These are phyloP conservation scores for Pristionchus japonicus DNA, from an alignment of 2,888 invertebrate genomes.

Conservation along the genomic window DNA sequence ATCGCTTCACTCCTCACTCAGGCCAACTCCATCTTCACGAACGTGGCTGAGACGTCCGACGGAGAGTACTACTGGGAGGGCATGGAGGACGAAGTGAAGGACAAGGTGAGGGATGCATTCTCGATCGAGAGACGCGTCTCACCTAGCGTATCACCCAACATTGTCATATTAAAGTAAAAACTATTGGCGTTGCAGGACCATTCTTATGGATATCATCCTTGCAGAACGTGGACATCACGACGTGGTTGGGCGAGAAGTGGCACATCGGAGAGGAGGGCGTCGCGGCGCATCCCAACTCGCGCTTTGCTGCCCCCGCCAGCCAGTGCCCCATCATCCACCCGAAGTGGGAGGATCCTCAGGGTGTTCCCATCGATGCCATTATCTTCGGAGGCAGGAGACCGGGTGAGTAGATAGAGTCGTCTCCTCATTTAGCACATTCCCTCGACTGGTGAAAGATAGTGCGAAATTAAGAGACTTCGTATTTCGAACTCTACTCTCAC, in stretches of 20 bases:
- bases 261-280: slow-evolving; percentile 74
- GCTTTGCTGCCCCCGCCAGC: slow-evolving; percentile 93
- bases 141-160: too few relatives aligned
- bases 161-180: too few relatives aligned
- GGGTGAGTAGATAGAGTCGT: too few relatives aligned
- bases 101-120: too few relatives aligned
- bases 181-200: background rate
- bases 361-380: slow-evolving; percentile 94
- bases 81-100: slow-evolving; percentile 83
- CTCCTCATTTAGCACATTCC: too few relatives aligned
- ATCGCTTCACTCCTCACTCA: too few relatives aligned
- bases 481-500: too few relatives aligned
- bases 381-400: slow-evolving; percentile 94
- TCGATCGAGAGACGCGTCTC: too few relatives aligned
- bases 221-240: slow-evolving; percentile 49
- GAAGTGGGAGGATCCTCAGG: slow-evolving; percentile 84
- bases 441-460: too few relatives aligned
- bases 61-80: slow-evolving; percentile 99
- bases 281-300: slow-evolving; percentile 95
- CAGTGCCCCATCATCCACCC: slow-evolving; percentile 94
- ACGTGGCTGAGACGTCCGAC: slow-evolving; percentile 92
- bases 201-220: background rate
- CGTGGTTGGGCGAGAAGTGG: slow-evolving; percentile 53
- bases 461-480: too few relatives aligned
- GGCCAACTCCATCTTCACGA: slow-evolving; percentile 93